A percentile compares a stretch with the other conserved stretches of the same genome.
These are phyloP conservation scores for Tachina lurida DNA, from an alignment of 2,888 invertebrate genomes.

Conservation along the genomic window DNA sequence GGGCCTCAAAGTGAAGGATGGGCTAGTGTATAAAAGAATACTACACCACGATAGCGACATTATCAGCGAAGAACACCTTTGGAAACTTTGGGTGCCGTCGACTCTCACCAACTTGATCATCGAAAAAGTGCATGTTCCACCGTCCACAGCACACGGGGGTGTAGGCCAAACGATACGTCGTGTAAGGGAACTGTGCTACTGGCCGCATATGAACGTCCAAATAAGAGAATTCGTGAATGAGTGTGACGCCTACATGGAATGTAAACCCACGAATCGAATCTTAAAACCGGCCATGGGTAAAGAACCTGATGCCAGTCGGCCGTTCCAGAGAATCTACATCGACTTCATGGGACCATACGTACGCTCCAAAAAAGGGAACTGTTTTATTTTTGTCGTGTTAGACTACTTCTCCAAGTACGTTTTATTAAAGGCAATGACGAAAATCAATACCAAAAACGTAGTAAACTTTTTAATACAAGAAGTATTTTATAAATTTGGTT, in stretches of 20 bases:
- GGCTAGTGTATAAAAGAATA: neutral
- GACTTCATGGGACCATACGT: neutral
- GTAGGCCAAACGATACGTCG: no score
- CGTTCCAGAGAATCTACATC: neutral
- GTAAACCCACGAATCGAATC: neutral
- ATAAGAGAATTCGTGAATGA: neutral
- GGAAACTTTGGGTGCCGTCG: no score
- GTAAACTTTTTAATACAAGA: no score
- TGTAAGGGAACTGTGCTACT: no score
- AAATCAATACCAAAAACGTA: no score
- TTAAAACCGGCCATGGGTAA: neutral
- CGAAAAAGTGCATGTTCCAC: no score
- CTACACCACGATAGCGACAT: neutral
- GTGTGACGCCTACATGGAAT: neutral
- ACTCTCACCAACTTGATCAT: no score
- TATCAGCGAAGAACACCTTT: neutral
- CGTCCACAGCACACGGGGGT: no score
- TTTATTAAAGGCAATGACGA: no score
- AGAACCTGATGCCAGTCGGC: neutral
- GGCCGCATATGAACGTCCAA: neutral
- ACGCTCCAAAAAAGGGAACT: neutral
- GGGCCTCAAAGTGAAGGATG: neutral
- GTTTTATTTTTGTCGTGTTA: no score
- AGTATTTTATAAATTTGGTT: no score
- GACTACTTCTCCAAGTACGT: no score